Evolutionary conservation across 2,113 vertebrate species (phyloP).

Genomic region (Colistium nudipinnis): DNA sequence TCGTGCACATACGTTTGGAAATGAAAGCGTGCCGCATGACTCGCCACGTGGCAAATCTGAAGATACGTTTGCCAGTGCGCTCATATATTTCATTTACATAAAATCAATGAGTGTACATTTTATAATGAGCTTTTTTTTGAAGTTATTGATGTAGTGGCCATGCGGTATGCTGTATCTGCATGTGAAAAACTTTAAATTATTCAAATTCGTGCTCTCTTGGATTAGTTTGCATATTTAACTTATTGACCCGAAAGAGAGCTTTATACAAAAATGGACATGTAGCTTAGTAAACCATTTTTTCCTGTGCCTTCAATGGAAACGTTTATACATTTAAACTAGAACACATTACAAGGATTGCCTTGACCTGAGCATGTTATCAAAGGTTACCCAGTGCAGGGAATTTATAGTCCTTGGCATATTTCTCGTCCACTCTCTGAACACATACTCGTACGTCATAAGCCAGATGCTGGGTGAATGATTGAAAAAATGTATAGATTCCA

Average conservation of each 20-base stretch:
- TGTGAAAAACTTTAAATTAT: neutral
- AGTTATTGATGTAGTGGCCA: constrained; percentile 27
- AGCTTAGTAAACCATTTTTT: neutral
- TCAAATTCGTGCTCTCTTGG: constrained; percentile 6
- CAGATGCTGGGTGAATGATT: constrained; percentile 20
- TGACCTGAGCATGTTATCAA: constrained; percentile 25
- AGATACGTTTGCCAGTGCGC: neutral
- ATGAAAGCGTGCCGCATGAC: neutral
- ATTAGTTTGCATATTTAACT: constrained; percentile 29
- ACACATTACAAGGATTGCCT: neutral
- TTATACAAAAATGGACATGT: neutral
- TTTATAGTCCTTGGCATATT: constrained; percentile 17
- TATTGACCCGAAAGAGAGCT: neutral
- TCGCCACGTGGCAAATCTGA: constrained; percentile 8
- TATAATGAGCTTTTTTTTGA: constrained; percentile 22
- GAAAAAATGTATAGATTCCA: no score
- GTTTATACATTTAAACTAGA: neutral
- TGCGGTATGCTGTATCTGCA: neutral
- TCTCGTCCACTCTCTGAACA: constrained; percentile 17
- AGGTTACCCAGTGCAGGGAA: constrained; percentile 19
- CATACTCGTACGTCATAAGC: constrained; percentile 19
- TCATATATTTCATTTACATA: constrained; percentile 30
- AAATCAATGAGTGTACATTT: constrained; percentile 49
- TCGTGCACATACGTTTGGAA: neutral
- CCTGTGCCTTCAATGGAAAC: neutral